phyloP scores from a whole-genome alignment of 2,797 vertebrate species.

The Balearica regulorum region DNA sequence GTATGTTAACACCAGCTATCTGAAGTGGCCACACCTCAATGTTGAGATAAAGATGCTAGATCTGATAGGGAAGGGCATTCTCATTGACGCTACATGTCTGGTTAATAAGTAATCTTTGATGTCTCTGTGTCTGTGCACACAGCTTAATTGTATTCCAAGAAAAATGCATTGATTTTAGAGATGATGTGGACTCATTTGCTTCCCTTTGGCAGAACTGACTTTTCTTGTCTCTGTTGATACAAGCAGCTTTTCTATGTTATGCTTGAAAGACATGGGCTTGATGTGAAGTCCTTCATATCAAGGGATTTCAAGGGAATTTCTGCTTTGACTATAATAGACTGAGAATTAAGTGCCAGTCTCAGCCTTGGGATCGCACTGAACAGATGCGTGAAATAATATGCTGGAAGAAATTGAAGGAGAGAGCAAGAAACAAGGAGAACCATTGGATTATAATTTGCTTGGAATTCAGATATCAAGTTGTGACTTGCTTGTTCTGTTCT shows the following conservation, averaged over 20 bases:
- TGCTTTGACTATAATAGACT: neutral
- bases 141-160: neutral
- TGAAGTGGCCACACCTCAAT: neutral
- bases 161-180: neutral
- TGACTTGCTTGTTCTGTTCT: neutral
- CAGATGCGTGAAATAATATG: neutral
- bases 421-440: neutral
- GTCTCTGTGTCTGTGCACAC: neutral
- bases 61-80: neutral
- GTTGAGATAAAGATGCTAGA: neutral
- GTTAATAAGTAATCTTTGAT: neutral
- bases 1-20: neutral
- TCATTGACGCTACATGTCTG: neutral
- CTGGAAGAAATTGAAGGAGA: neutral
- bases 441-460: neutral
- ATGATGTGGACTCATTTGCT: neutral
- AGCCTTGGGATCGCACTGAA: neutral
- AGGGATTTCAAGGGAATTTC: neutral
- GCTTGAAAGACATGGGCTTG: neutral
- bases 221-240: neutral
- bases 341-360: neutral
- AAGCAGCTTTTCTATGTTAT: neutral
- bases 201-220: neutral
- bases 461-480: neutral
- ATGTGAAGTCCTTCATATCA: neutral